Percentiles rank a stretch among this genome's conserved stretches.
phyloP scores from a whole-genome alignment of 2,113 vertebrate genomes.

The Sebastes schlegelii region DNA sequence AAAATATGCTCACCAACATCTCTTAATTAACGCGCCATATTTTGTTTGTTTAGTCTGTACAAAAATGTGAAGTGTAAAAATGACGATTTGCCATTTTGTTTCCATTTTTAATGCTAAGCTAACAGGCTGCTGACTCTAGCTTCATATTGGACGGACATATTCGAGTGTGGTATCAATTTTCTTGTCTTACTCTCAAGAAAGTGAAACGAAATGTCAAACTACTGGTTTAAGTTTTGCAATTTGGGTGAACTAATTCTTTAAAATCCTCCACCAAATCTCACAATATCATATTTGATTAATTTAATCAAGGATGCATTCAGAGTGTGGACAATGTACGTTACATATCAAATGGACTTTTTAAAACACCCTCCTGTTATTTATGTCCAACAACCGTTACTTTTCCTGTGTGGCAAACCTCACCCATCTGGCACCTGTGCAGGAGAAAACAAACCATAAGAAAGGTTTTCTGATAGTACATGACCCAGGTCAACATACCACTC shows the following conservation, averaged over 20 bases:
- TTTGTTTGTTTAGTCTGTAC: neutral
- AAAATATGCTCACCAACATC: neutral
- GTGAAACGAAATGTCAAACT: neutral
- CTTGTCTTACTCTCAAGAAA: neutral
- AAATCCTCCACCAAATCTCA: slow-evolving; percentile 1
- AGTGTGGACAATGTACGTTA: neutral
- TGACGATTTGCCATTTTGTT: neutral
- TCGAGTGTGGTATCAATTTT: neutral
- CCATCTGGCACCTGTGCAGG: slow-evolving; percentile 31
- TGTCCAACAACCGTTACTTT: slow-evolving; percentile 15
- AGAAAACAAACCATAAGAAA: slow-evolving; percentile 13
- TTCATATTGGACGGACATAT: neutral
- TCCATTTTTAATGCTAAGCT: slow-evolving; percentile 4
- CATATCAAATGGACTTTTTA: slow-evolving; percentile 7
- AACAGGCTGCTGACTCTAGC: neutral
- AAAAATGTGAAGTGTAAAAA: neutral
- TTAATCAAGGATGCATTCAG: neutral
- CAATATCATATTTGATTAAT: neutral
- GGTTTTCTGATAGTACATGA: slow-evolving; percentile 4
- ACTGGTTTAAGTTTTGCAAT: too few relatives aligned
- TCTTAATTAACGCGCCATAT: neutral
- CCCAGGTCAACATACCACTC: slow-evolving; percentile 42
- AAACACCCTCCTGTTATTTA: slow-evolving; percentile 44
- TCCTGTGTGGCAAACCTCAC: slow-evolving; percentile 51
- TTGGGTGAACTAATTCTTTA: neutral